Evolutionary conservation across 1,140 invertebrate species (phyloP).

Genomic region (Megathymus violae): DNA sequence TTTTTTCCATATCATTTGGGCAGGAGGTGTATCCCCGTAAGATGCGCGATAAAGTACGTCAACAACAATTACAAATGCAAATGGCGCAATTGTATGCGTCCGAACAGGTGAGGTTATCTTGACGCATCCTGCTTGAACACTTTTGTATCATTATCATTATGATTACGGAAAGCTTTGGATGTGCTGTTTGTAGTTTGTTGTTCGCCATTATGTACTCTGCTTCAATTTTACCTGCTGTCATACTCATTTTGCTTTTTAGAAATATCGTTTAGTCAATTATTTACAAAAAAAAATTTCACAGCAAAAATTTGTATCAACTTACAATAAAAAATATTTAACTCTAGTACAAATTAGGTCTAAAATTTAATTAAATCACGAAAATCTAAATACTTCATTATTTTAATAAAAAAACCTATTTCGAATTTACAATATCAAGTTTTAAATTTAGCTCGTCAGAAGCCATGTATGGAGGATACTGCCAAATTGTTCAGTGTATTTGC

Average conservation of each 20-base stretch:
- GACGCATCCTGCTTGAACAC: conserved; percentile 73
- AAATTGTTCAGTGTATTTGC: not conserved
- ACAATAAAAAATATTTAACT: not conserved
- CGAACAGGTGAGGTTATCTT: conserved; percentile 81
- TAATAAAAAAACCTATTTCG: too few relatives aligned
- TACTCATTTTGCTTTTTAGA: conserved; percentile 50
- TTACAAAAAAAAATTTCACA: not conserved
- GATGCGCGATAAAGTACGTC: conserved; percentile 88
- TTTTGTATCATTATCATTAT: conserved; percentile 57
- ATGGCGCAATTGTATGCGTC: conserved; percentile 83
- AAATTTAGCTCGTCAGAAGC: not conserved
- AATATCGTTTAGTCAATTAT: conserved; percentile 5
- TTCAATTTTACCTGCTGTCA: conserved; percentile 58
- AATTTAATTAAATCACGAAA: too few relatives aligned
- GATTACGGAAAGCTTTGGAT: conserved; percentile 72
- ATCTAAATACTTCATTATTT: too few relatives aligned
- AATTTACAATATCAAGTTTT: not conserved
- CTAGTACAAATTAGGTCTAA: not conserved
- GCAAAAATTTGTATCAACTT: not conserved
- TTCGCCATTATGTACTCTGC: conserved; percentile 53
- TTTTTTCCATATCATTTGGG: conserved; percentile 83
- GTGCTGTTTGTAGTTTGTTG: conserved; percentile 75
- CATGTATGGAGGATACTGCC: not conserved
- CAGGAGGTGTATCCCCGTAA: conserved; percentile 89
- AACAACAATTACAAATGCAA: conserved; percentile 83